Base-by-base conservation (phyloP, 2,113 vertebrate genomes). In the Naja naja region DNA sequence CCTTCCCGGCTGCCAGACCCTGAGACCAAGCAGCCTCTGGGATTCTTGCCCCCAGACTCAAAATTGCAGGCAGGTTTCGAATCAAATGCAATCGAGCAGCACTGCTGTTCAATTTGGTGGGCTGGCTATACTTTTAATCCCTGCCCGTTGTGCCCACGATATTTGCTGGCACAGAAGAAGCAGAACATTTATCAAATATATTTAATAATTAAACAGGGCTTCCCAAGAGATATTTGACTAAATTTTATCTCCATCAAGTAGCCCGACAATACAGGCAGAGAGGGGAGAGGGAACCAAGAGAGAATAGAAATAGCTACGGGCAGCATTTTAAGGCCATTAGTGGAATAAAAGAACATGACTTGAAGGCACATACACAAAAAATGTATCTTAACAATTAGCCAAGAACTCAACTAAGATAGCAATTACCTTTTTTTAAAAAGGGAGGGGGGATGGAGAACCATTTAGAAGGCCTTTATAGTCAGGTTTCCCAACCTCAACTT, bases 291-390 rank as follows among this genome's bases (percentile, higher is more conserved):
- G 7, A 1, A 39, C 7, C 18, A 22, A 43, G 74, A 43, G 30
- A 12, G 6, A 69, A 90, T 64, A 47, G 39, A 23, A 90, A 88
- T 12, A 94, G n/a, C 94, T 39, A 87, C 25, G 9, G 56, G 27
- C 6, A 18, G 49, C 85, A 3, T 45, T 87, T 23, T 3, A 43
- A 87, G 49, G 45, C 47, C 10, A 25, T 27, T 56, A 54, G 54
- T 49, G 18, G 34, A 43, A 18, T 81, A 39, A 81, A 81, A 43
- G 7, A 43, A 81, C 5, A 16, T 20, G 69, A 20, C 69, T 9
- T 39, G 74, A 81, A 81, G 34, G 34, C 74, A 43, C 34, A 22
- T 27, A 30, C 1, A 12, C 16, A 81, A 3, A 30, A 81, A 20
- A 27, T 0, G 0, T 3, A 14, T 7, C 89, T 69, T n/a, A 30